Evolutionary conservation across 2,797 vertebrate genomes (phyloP).

Genomic region (Tolypeutes matacus): DNA sequence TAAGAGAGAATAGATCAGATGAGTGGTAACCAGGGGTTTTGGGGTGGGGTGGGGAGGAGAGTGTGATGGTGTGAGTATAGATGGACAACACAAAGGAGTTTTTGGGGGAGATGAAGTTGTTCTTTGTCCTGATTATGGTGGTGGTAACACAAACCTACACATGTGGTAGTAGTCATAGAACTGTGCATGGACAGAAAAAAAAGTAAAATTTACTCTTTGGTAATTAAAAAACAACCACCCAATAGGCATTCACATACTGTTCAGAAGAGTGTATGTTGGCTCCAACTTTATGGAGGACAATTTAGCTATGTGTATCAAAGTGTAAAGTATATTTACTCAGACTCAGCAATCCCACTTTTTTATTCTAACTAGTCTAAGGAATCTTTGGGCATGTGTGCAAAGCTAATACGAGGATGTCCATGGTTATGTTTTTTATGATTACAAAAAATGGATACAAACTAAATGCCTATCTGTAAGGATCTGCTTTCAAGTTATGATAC

Average conservation of each 20-base stretch:
- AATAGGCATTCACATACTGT: too few relatives aligned
- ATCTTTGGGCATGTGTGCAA: background rate
- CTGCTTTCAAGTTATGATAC: background rate
- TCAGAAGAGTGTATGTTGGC: too few relatives aligned
- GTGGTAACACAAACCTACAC: background rate
- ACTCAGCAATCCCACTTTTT: background rate
- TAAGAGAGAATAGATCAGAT: background rate
- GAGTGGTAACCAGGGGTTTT: background rate
- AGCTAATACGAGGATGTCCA: background rate
- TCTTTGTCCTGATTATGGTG: constrained; percentile 19
- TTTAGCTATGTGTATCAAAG: constrained; percentile 35
- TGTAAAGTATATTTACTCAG: background rate
- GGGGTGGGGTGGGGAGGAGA: background rate
- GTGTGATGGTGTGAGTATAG: background rate
- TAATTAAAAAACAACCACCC: too few relatives aligned
- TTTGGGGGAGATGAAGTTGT: background rate
- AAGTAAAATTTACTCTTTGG: background rate
- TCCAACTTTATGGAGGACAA: background rate
- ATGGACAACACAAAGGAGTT: background rate
- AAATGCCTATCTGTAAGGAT: background rate
- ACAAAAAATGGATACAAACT: background rate
- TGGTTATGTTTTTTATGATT: background rate
- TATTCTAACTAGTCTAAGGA: background rate
- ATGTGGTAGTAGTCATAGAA: background rate
- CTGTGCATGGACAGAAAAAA: background rate